These are phyloP conservation scores for Ctenopoma kingsleyae DNA, from an alignment of 2,797 vertebrate species.

Conservation along the genomic window DNA sequence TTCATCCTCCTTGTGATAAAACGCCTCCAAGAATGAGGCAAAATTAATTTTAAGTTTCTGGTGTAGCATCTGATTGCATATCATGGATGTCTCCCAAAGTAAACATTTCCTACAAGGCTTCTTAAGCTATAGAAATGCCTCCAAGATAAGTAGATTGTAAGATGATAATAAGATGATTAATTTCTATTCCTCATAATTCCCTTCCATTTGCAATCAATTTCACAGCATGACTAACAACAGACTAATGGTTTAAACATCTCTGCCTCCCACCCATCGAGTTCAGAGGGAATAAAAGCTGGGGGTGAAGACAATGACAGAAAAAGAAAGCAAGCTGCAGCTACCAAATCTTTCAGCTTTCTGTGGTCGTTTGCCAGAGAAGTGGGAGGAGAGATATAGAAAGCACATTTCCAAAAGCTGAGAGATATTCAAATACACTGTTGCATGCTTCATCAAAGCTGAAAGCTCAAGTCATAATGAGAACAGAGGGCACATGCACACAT, in stretches of 20 bases:
- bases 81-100: conserved; percentile 25
- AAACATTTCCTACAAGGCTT: conserved; percentile 39
- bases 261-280: conserved; percentile 53
- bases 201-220: conserved; percentile 73
- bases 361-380: conserved; percentile 38
- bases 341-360: conserved; percentile 40
- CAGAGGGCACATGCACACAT: not conserved
- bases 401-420: conserved; percentile 22
- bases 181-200: conserved; percentile 60
- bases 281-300: conserved; percentile 35
- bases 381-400: conserved; percentile 29
- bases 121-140: conserved; percentile 43
- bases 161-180: too few species aligned
- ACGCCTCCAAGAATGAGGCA: not conserved
- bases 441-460: conserved; percentile 4
- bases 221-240: conserved; percentile 69
- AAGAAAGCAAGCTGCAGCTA: not conserved
- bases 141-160: conserved; percentile 53
- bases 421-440: conserved; percentile 33
- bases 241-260: conserved; percentile 69
- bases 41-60: not conserved
- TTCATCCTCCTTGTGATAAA: conserved; percentile 1
- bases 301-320: conserved; percentile 33
- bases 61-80: not conserved
- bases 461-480: not conserved